These are phyloP conservation scores for Australoheros scitulus DNA, from an alignment of 2,113 vertebrate genomes.

Conservation along the genomic window DNA sequence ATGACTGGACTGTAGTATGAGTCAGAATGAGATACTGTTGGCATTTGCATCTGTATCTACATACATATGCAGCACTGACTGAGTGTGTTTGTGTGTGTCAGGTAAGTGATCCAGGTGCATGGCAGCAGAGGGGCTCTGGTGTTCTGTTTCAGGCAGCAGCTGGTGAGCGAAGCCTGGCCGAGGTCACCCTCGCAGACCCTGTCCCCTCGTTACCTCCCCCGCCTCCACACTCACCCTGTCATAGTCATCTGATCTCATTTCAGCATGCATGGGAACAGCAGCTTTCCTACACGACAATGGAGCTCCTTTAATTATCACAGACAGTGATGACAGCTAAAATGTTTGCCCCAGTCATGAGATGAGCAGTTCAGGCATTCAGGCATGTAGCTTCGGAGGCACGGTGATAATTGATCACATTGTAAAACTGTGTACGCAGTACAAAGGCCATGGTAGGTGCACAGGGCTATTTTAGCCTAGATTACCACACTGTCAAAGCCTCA, in stretches of 20 bases:
- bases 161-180: slow-evolving; percentile 70
- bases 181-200: slow-evolving; percentile 65
- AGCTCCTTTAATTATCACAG: slow-evolving; percentile 78
- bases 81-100: slow-evolving; percentile 43
- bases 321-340: slow-evolving; percentile 57
- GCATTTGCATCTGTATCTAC: slow-evolving; percentile 43
- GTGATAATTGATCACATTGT: slow-evolving; percentile 69
- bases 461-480: slow-evolving; percentile 51
- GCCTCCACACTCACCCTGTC: slow-evolving; percentile 47
- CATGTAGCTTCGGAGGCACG: slow-evolving; percentile 36
- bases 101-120: slow-evolving; percentile 75
- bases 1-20: neutral
- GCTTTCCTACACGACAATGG: slow-evolving; percentile 60
- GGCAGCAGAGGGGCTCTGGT: slow-evolving; percentile 52
- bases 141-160: slow-evolving; percentile 79
- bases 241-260: slow-evolving; percentile 70
- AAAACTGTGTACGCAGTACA: slow-evolving; percentile 32
- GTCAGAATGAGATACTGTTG: slow-evolving; percentile 8
- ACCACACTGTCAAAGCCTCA: slow-evolving; percentile 15
- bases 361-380: slow-evolving; percentile 54
- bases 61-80: slow-evolving; percentile 8
- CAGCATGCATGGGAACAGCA: slow-evolving; percentile 47
- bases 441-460: slow-evolving; percentile 48
- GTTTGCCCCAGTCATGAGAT: slow-evolving; percentile 34
- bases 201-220: slow-evolving; percentile 33